Conservation (phyloP, 2,888 invertebrate genomes). For the Eledone cirrhosa region DNA sequence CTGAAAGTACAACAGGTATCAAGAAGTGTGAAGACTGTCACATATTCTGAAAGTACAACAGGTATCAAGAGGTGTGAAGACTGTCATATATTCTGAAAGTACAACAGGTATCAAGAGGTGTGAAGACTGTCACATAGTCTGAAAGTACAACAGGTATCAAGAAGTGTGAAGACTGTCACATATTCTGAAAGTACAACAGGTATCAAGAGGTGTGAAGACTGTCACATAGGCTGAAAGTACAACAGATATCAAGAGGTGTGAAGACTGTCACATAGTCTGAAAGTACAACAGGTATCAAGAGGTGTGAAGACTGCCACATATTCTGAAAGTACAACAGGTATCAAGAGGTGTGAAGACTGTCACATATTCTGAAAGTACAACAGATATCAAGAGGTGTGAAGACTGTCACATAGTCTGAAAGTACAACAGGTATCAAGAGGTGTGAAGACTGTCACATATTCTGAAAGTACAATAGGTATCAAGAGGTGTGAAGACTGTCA, state of each 20-base stretch:
- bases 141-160: not conserved
- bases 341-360: conserved; percentile 78
- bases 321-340: conserved; percentile 45
- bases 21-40: conserved; percentile 78
- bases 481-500: conserved; percentile 81
- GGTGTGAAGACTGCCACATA: conserved; percentile 86
- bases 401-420: conserved; percentile 78
- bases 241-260: conserved; percentile 78
- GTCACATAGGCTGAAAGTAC: conserved; percentile 75
- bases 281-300: conserved; percentile 47
- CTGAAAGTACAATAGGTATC: conserved; percentile 36
- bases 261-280: conserved; percentile 81
- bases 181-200: conserved; percentile 66
- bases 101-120: conserved; percentile 67
- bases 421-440: conserved; percentile 64
- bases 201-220: conserved; percentile 76
- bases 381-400: conserved; percentile 81
- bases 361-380: conserved; percentile 72
- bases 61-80: conserved; percentile 73
- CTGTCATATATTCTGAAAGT: conserved; percentile 78
- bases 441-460: conserved; percentile 84
- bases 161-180: conserved; percentile 82
- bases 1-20: conserved; percentile 36
- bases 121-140: conserved; percentile 83
- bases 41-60: conserved; percentile 70